phyloP scores from a whole-genome alignment of 2,113 vertebrate species.

The Corythoichthys haematopterus region DNA sequence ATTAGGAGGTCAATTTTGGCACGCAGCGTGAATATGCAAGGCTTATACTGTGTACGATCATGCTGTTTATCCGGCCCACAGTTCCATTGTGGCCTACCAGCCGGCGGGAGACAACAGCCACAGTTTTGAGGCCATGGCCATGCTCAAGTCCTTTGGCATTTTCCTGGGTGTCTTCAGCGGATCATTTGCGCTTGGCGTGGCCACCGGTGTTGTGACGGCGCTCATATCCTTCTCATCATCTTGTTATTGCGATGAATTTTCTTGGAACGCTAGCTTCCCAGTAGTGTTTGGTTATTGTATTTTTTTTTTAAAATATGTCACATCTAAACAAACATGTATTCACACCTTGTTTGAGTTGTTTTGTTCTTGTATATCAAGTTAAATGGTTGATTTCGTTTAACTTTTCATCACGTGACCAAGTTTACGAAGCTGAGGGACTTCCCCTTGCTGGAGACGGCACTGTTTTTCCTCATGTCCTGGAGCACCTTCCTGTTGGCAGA shows the following conservation, averaged over 20 bases:
- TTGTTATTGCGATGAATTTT: background rate
- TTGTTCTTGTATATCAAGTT: background rate
- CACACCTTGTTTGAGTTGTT: background rate
- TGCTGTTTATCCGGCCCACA: conserved; percentile 45
- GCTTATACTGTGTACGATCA: background rate
- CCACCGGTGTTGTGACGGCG: conserved; percentile 90
- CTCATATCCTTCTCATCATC: conserved; percentile 84
- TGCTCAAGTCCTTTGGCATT: conserved; percentile 90
- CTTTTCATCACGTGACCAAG: conserved; percentile 84
- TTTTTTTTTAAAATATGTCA: no score
- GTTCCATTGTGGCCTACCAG: conserved; percentile 92
- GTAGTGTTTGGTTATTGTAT: no score
- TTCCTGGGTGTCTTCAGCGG: conserved; percentile 95
- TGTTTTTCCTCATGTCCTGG: conserved; percentile 99
- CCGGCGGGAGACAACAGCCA: conserved; percentile 89
- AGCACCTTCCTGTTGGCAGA: conserved; percentile 95
- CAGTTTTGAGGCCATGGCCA: conserved; percentile 88
- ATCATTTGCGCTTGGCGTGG: conserved; percentile 90
- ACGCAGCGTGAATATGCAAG: no score
- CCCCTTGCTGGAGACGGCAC: conserved; percentile 86
- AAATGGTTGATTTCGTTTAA: conserved; percentile 40
- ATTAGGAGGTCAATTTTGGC: no score
- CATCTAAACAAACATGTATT: background rate
- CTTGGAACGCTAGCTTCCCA: background rate
- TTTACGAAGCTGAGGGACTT: conserved; percentile 95